Evolutionary conservation across 2,797 vertebrate species (phyloP), one percentile per base, ranked within the genome.

Genomic region (Cephalopachus bancanus): DNA sequence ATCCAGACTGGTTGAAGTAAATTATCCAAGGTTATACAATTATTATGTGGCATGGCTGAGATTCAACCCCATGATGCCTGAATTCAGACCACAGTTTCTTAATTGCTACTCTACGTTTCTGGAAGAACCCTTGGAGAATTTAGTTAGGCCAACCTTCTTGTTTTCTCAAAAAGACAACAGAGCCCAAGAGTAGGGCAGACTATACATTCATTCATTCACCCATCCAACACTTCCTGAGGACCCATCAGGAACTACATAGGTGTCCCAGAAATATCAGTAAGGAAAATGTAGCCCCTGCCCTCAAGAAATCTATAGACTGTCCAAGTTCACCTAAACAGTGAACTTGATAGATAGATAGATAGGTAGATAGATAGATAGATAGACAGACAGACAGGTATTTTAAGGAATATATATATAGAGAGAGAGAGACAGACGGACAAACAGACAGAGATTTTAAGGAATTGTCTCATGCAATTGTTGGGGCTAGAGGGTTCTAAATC

Each of bases 21-120:
- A 74, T 97, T 89, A 83, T 65, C 20, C 67, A 96, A 95, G 89
- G 28, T 90, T 65, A 7, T 51, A 60, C 44, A 88, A 11, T 15
- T 74, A 89, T n/a, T 26, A 78, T 53, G 24, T 37, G 49, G 4
- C 53, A 62, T 33, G 51, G 9, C 26, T 86, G 28, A 22, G 9
- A 87, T 72, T 60, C 60, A 33, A 91, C 37, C 0, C 69, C 0
- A 0, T 64, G 83, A 55, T 74, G 71, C 80, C 79, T 94, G 55
- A 92, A 89, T 87, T 57, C 1, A 80, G 53, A 37, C 8, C 37
- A 22, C 0, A 69, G 9, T 51, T 44, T 95, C n/a, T 60, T 64
- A 28, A 69, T 14, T 53, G 20, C 30, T n/a, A 55, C 2, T 62
- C 37, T 91, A 30, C 3, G 19, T 17, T 57, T 93, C 53, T 62